phyloP scores from a whole-genome alignment of 2,888 invertebrate genomes.

The Himalopsyche anomala region DNA sequence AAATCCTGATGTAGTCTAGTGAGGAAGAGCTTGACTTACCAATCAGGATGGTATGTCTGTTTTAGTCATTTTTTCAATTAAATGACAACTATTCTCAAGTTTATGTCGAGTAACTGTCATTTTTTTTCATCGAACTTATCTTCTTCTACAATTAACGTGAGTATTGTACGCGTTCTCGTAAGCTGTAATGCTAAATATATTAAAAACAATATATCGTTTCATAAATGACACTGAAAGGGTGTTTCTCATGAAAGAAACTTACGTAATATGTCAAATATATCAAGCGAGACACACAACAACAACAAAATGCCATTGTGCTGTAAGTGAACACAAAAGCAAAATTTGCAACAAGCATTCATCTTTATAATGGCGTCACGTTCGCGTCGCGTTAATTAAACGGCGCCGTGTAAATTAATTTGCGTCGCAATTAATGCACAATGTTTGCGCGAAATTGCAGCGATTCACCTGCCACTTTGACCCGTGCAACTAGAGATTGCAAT shows the following conservation, averaged over 20 bases:
- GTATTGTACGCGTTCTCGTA: too few relatives aligned
- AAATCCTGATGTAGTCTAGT: too few relatives aligned
- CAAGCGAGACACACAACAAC: background rate
- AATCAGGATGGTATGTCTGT: too few relatives aligned
- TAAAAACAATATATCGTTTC: too few relatives aligned
- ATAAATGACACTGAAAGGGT: too few relatives aligned
- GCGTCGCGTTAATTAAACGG: background rate
- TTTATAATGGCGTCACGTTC: background rate
- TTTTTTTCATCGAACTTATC: too few relatives aligned
- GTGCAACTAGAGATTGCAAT: background rate
- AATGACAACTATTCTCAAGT: too few relatives aligned
- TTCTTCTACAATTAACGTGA: too few relatives aligned
- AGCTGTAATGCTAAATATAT: too few relatives aligned
- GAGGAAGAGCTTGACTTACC: too few relatives aligned
- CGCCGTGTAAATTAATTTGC: conserved; percentile 14
- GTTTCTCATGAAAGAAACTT: background rate
- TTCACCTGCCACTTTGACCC: background rate
- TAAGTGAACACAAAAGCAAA: background rate
- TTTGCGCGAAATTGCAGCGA: background rate
- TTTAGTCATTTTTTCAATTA: too few relatives aligned
- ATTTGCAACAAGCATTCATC: background rate
- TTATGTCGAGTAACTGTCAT: too few relatives aligned
- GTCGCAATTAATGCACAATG: background rate
- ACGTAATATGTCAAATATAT: background rate
- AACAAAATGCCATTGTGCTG: background rate